Conservation (phyloP, 2,888 invertebrate genomes). For the Chaitophorus viminalis region DNA sequence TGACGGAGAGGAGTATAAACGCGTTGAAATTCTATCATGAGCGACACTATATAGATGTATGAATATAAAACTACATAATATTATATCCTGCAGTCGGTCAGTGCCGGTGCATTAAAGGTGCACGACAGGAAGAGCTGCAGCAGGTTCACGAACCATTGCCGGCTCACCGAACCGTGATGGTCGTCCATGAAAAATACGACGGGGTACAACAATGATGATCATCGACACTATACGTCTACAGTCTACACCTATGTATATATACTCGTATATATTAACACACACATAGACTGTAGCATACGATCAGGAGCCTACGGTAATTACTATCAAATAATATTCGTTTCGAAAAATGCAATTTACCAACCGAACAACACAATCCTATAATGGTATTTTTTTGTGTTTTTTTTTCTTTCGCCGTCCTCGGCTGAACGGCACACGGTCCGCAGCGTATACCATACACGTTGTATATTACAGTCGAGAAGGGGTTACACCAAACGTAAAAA, state of each 20-base stretch:
- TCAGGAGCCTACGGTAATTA: not conserved
- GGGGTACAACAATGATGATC: constrained; percentile 7
- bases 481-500: not conserved
- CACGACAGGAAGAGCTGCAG: constrained; percentile 35
- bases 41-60: not conserved
- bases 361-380: not conserved
- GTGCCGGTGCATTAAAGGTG: constrained; percentile 34
- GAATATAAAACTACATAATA: not conserved
- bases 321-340: constrained; percentile 3
- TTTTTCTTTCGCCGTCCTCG: not conserved
- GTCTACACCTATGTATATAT: too few species aligned
- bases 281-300: not conserved
- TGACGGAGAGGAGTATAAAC: not conserved
- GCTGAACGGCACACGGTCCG: not conserved
- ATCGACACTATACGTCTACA: constrained; percentile 22
- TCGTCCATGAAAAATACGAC: constrained; percentile 42
- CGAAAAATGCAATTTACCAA: constrained; percentile 21
- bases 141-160: constrained; percentile 50
- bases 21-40: constrained; percentile 36
- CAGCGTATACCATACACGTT: not conserved
- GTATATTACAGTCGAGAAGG: not conserved
- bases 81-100: not conserved
- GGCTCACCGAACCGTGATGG: constrained; percentile 51
- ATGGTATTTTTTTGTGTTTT: not conserved
- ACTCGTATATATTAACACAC: too few species aligned